Evolutionary conservation across 2,888 invertebrate genomes (phyloP).

Genomic region (Athalia cordata): DNA sequence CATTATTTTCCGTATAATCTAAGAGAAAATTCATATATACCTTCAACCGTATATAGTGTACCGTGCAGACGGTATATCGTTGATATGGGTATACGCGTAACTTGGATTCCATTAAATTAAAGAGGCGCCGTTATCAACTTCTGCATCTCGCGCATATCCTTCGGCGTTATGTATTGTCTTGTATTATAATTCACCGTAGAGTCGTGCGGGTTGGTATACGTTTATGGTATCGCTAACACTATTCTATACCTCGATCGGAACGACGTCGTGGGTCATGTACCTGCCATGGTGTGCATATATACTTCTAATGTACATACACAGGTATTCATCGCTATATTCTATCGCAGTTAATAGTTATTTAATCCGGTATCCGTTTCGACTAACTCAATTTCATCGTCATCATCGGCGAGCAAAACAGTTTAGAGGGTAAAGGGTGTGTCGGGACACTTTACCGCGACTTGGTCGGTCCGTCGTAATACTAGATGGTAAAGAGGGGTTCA

Average conservation of each 20-base stretch:
- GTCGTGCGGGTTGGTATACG: conserved; percentile 2
- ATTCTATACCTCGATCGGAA: no score
- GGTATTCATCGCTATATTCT: conserved; percentile 24
- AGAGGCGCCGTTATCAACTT: conserved; percentile 41
- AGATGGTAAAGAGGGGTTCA: conserved; percentile 46
- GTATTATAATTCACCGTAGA: neutral
- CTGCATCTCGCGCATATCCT: conserved; percentile 5
- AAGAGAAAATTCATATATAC: neutral
- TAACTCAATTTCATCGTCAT: conserved; percentile 69
- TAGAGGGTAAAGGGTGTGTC: conserved; percentile 43
- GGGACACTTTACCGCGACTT: conserved; percentile 23
- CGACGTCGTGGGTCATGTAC: neutral
- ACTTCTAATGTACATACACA: neutral
- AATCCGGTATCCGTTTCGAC: conserved; percentile 69
- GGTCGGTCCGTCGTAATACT: conserved; percentile 14
- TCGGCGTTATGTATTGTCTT: conserved; percentile 27
- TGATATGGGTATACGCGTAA: conserved; percentile 9
- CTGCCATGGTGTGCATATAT: neutral
- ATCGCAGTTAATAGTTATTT: conserved; percentile 64
- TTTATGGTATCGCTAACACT: no score
- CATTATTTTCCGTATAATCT: neutral
- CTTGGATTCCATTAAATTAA: conserved; percentile 26
- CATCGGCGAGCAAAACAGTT: conserved; percentile 66
- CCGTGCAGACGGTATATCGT: neutral
- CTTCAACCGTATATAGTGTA: neutral